A percentile compares a stretch with the other conserved stretches of the same genome.
These are phyloP conservation scores for Meiosimyza decipiens DNA, from an alignment of 2,888 invertebrate genomes.

Conservation along the genomic window DNA sequence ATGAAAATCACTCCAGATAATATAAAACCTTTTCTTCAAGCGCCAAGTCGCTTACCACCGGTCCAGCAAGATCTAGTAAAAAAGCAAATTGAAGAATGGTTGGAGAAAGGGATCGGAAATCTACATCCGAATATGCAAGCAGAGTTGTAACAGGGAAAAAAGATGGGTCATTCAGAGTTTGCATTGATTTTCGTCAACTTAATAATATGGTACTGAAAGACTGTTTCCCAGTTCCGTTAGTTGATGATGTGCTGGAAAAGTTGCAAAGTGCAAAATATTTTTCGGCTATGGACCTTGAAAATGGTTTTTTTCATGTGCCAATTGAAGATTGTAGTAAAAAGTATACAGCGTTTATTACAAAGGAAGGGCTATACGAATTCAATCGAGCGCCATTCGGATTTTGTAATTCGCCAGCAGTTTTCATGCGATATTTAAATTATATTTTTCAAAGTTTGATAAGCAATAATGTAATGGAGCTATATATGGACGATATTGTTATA, in stretches of 20 bases:
- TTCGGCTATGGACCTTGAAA: too few relatives aligned
- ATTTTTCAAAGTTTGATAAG: slow-evolving; percentile 39
- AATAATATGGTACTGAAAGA: slow-evolving; percentile 65
- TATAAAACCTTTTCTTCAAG: not conserved
- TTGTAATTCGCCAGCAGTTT: slow-evolving; percentile 38
- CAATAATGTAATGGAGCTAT: not conserved
- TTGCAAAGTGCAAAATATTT: too few relatives aligned
- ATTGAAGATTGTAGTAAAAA: slow-evolving; percentile 35
- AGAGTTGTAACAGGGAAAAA: too few relatives aligned
- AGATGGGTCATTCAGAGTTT: too few relatives aligned
- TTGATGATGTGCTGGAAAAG: slow-evolving; percentile 12
- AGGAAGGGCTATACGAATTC: slow-evolving; percentile 35
- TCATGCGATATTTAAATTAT: slow-evolving; percentile 33
- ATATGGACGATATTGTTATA: too few relatives aligned
- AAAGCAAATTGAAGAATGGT: too few relatives aligned
- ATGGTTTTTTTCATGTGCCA: slow-evolving; percentile 33
- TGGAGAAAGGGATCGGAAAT: too few relatives aligned
- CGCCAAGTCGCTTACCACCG: too few relatives aligned
- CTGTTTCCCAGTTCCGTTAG: slow-evolving; percentile 13
- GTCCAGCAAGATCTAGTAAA: too few relatives aligned
- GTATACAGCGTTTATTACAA: slow-evolving; percentile 33
- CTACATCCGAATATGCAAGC: too few relatives aligned
- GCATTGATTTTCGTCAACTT: too few relatives aligned
- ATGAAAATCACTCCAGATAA: not conserved
- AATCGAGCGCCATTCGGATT: slow-evolving; percentile 36